Evolutionary conservation across 2,888 invertebrate species (phyloP).

Genomic region (Napeogenes sylphis): DNA sequence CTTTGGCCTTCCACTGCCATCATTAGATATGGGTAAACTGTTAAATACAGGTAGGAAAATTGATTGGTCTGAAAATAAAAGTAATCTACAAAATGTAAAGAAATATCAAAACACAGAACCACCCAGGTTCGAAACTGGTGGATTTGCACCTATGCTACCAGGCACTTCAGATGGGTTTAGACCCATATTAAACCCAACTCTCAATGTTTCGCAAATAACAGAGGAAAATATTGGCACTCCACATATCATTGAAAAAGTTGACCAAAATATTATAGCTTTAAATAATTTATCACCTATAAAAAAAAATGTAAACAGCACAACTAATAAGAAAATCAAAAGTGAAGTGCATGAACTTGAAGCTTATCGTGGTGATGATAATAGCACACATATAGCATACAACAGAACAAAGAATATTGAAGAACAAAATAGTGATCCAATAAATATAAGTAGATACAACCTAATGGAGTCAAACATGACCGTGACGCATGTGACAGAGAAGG

Average conservation of each 20-base stretch:
- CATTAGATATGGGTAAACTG: constrained; percentile 82
- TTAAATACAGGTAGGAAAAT: constrained; percentile 72
- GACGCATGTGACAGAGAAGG: constrained; percentile 67
- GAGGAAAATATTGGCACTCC: constrained; percentile 38
- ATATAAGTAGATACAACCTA: constrained; percentile 63
- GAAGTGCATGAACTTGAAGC: constrained; percentile 69
- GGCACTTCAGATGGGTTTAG: constrained; percentile 84
- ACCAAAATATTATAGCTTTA: constrained; percentile 41
- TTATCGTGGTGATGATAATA: constrained; percentile 61
- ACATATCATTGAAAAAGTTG: constrained; percentile 43
- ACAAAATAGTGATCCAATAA: constrained; percentile 59
- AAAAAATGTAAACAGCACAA: constrained; percentile 51
- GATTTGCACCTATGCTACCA: constrained; percentile 86
- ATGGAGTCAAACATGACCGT: constrained; percentile 70
- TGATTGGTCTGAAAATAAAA: constrained; percentile 65
- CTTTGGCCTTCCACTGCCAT: constrained; percentile 89
- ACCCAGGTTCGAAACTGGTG: constrained; percentile 84
- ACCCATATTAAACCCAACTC: constrained; percentile 76
- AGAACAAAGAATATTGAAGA: constrained; percentile 68
- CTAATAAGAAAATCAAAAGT: constrained; percentile 63
- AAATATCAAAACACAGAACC: constrained; percentile 64
- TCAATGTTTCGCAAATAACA: constrained; percentile 44
- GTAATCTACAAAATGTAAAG: constrained; percentile 44
- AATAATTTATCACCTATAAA: constrained; percentile 48
- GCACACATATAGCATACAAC: constrained; percentile 64